These are phyloP conservation scores for Phrynosoma platyrhinos DNA, from an alignment of 2,113 vertebrate genomes.

Conservation along the genomic window DNA sequence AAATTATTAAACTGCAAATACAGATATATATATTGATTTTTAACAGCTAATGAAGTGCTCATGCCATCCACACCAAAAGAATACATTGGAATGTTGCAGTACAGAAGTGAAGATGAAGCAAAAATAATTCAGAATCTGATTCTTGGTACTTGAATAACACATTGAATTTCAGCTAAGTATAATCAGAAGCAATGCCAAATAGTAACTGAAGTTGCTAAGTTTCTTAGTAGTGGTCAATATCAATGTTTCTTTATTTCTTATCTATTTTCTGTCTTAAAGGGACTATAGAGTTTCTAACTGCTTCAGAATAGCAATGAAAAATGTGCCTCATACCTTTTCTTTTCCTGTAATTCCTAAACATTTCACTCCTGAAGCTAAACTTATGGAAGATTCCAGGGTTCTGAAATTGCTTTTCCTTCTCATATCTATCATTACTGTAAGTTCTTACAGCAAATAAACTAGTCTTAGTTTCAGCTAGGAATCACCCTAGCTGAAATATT, in stretches of 20 bases:
- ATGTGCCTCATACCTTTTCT: neutral
- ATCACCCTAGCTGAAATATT: neutral
- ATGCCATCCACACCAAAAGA: conserved; percentile 78
- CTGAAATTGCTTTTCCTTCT: conserved; percentile 52
- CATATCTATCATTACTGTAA: conserved; percentile 43
- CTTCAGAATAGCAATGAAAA: conserved; percentile 13
- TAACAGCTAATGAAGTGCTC: conserved; percentile 77
- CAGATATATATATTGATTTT: conserved; percentile 22
- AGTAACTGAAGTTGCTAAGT: fast-evolving
- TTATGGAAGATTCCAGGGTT: conserved; percentile 30
- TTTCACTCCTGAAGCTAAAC: conserved; percentile 39
- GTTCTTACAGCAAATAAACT: conserved; percentile 14
- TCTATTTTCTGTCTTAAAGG: neutral
- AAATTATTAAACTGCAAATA: neutral
- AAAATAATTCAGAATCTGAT: conserved; percentile 89
- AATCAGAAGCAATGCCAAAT: neutral
- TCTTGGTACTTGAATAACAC: conserved; percentile 80
- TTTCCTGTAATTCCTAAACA: conserved; percentile 44
- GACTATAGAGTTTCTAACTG: neutral
- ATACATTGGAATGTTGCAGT: conserved; percentile 95
- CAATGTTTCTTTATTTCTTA: neutral
- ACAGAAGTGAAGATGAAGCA: conserved; percentile 87
- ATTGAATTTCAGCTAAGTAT: conserved; percentile 1
- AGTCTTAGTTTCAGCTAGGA: too few relatives aligned
- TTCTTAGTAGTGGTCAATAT: fast-evolving